A percentile compares a stretch with the other conserved stretches of the same genome.
Conservation (phyloP, 2,888 invertebrate species). For the Macrosoma leucophasiata region DNA sequence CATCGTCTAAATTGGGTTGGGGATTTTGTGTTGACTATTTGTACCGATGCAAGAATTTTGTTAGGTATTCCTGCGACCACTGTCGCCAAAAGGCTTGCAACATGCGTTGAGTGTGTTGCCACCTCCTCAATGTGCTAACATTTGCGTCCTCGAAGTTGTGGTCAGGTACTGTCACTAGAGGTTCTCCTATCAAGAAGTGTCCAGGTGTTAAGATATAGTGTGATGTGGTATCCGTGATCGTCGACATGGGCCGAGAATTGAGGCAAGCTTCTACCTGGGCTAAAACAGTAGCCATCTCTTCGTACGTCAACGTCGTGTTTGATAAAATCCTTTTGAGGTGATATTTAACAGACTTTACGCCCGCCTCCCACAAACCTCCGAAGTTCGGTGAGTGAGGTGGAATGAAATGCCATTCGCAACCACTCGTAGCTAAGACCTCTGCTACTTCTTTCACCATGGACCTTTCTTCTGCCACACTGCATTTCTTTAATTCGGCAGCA, state of each 20-base stretch:
- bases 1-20: conserved; percentile 18
- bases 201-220: conserved; percentile 23
- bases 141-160: conserved; percentile 5
- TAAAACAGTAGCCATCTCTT: conserved; percentile 22
- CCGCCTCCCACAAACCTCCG: conserved; percentile 22
- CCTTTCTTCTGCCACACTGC: conserved; percentile 11
- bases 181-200: conserved; percentile 26
- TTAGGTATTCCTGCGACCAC: conserved; percentile 27
- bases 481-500: conserved; percentile 9
- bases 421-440: conserved; percentile 4
- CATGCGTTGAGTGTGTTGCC: conserved; percentile 25
- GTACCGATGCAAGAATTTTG: conserved; percentile 16
- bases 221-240: conserved; percentile 16
- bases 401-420: conserved; percentile 17
- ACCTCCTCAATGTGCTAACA: conserved; percentile 14
- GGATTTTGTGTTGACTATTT: conserved; percentile 17
- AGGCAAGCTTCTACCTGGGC: conserved; percentile 23
- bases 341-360: conserved; percentile 10
- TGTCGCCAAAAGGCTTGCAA: conserved; percentile 25
- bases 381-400: conserved; percentile 21
- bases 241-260: conserved; percentile 22
- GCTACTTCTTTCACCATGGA: conserved; percentile 9
- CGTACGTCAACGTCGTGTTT: conserved; percentile 20
- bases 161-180: conserved; percentile 20
- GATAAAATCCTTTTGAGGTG: conserved; percentile 11